These are phyloP conservation scores for Cryptomyrus ogoouensis DNA, from an alignment of 2,113 vertebrate genomes.

Conservation along the genomic window DNA sequence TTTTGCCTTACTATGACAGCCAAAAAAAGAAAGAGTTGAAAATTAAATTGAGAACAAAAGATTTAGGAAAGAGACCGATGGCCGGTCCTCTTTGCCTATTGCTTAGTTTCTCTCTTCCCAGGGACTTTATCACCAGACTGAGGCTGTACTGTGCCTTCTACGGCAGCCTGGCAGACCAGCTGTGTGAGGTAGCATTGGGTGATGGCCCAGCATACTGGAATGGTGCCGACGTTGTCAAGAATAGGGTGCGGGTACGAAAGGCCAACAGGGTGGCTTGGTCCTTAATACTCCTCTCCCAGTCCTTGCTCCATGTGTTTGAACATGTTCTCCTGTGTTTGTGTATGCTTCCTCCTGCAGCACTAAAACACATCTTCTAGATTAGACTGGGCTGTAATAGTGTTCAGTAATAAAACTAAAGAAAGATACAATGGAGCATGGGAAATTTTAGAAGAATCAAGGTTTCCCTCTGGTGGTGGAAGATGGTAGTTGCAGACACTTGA, in stretches of 20 bases:
- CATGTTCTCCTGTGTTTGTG: neutral
- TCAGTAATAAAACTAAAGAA: neutral
- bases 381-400: neutral
- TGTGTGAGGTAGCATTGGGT: slow-evolving; percentile 69
- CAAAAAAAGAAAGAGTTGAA: too few relatives aligned
- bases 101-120: slow-evolving; percentile 36
- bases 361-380: neutral
- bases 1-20: neutral
- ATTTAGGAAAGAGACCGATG: too few relatives aligned
- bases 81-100: too few relatives aligned
- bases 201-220: slow-evolving; percentile 73
- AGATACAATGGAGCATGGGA: neutral
- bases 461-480: neutral
- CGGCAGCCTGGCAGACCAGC: slow-evolving; percentile 65
- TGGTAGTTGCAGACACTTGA: neutral
- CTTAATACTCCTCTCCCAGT: neutral
- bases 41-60: too few relatives aligned
- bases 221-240: slow-evolving; percentile 65
- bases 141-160: slow-evolving; percentile 68
- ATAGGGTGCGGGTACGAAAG: slow-evolving; percentile 50
- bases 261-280: neutral
- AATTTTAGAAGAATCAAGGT: neutral
- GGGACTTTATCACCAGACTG: slow-evolving; percentile 71
- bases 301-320: neutral
- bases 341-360: neutral